Conservation (phyloP, 1,140 invertebrate species). For the Drosophila ogumai region DNA sequence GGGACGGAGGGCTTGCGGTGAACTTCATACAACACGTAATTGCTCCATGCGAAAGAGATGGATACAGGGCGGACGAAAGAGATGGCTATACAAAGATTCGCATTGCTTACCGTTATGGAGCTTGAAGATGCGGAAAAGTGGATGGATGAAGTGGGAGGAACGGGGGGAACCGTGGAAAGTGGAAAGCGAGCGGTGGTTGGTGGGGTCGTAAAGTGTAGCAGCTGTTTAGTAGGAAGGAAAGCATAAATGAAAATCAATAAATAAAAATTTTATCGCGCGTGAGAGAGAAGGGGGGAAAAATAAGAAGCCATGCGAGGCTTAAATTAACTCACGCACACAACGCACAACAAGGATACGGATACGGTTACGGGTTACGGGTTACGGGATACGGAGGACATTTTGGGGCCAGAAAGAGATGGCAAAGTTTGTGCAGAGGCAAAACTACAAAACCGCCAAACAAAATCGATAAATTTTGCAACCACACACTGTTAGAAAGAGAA, state of each 20-base stretch:
- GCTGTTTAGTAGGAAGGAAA: slow-evolving; percentile 73
- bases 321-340: slow-evolving; percentile 49
- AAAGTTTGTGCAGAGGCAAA: slow-evolving; percentile 36
- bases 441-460: slow-evolving; percentile 64
- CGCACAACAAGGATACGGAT: slow-evolving; percentile 10
- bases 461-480: slow-evolving; percentile 69
- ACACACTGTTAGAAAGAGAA: slow-evolving; percentile 1
- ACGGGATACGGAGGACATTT: slow-evolving; percentile 10
- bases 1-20: slow-evolving; percentile 35
- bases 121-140: slow-evolving; percentile 51
- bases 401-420: slow-evolving; percentile 18
- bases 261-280: slow-evolving; percentile 71
- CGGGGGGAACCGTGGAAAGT: slow-evolving; percentile 1
- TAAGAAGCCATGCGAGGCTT: slow-evolving; percentile 25
- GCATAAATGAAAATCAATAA: slow-evolving; percentile 81
- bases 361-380: background rate
- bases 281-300: background rate
- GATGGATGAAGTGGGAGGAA: background rate
- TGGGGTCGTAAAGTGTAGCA: slow-evolving; percentile 63
- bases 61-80: background rate
- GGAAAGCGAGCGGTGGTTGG: slow-evolving; percentile 2
- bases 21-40: slow-evolving; percentile 44
- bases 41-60: slow-evolving; percentile 16
- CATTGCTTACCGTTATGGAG: slow-evolving; percentile 56
- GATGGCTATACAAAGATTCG: slow-evolving; percentile 6